A percentile compares a stretch with the other conserved stretches of the same genome.
Evolutionary conservation across 2,113 vertebrate genomes (phyloP).

Genomic region (Sylvietta virens): DNA sequence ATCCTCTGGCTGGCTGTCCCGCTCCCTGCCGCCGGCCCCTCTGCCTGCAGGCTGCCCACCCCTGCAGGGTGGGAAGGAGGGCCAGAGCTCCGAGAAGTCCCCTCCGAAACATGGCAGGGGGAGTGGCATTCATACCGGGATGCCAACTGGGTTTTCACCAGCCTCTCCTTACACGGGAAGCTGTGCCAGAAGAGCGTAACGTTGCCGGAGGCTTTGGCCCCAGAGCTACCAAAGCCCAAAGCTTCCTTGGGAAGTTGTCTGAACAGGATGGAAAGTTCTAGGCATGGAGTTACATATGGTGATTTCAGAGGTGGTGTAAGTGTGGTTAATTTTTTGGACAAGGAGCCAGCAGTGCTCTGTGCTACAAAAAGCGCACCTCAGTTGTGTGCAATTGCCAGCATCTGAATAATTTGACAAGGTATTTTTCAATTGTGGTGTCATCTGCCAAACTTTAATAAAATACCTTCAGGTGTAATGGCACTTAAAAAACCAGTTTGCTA

Average conservation of each 20-base stretch:
- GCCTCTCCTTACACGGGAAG: not conserved
- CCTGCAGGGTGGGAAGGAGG: not conserved
- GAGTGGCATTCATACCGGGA: fast-evolving
- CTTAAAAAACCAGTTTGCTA: not conserved
- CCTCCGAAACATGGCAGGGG: too few species aligned
- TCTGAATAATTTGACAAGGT: not conserved
- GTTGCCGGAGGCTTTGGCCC: not conserved
- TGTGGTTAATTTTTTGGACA: not conserved
- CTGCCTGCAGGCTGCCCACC: not conserved
- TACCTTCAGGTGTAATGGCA: not conserved
- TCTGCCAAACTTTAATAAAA: not conserved
- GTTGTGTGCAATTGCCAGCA: fast-evolving
- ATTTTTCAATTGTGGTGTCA: not conserved
- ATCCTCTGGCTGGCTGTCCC: not conserved
- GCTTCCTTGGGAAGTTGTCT: not conserved
- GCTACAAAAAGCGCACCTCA: not conserved
- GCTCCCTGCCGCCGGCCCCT: too few species aligned
- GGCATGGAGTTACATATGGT: fast-evolving
- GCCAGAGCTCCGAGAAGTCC: not conserved
- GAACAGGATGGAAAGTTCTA: not conserved
- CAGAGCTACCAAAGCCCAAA: not conserved
- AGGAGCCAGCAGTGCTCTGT: not conserved
- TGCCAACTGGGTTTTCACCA: not conserved
- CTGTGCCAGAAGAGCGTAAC: fast-evolving
- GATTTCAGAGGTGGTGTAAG: not conserved